A percentile compares a stretch with the other conserved stretches of the same genome.
phyloP scores from a whole-genome alignment of 64 coral and sea anemone species.

The Orbicella faveolata region DNA sequence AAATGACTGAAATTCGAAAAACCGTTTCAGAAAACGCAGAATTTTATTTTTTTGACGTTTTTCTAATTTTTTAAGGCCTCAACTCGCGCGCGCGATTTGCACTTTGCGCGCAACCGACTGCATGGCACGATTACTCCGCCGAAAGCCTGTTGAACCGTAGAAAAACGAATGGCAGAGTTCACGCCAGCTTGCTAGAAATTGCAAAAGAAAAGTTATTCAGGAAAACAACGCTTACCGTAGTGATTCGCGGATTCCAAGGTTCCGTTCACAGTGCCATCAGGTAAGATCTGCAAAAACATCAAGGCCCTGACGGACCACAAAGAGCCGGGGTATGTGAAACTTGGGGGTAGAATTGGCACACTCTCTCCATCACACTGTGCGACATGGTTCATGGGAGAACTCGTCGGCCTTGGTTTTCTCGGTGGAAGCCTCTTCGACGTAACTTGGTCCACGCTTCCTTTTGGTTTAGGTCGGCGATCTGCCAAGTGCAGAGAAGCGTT shows the following conservation, averaged over 20 bases:
- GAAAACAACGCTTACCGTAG: background rate
- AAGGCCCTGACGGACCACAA: background rate
- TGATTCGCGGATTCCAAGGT: background rate
- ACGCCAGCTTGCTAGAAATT: background rate
- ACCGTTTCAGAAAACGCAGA: background rate
- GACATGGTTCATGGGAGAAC: background rate
- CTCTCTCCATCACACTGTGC: background rate
- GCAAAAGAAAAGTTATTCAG: background rate
- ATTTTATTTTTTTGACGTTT: background rate
- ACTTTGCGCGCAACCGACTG: background rate
- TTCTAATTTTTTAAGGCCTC: background rate
- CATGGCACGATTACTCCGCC: background rate
- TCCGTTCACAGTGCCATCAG: constrained; percentile 16
- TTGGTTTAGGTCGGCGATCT: background rate
- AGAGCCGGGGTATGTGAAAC: background rate
- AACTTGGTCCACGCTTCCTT: background rate
- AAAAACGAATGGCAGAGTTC: background rate
- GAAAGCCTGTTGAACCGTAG: background rate
- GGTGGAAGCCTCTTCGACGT: background rate
- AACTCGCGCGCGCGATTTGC: background rate
- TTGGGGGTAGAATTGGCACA: background rate
- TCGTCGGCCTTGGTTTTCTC: background rate
- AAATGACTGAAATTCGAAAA: background rate
- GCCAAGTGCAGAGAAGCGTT: background rate
- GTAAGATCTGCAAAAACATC: constrained; percentile 37